Evolutionary conservation across 2,888 invertebrate species (phyloP).

Genomic region (Aelia acuminata): DNA sequence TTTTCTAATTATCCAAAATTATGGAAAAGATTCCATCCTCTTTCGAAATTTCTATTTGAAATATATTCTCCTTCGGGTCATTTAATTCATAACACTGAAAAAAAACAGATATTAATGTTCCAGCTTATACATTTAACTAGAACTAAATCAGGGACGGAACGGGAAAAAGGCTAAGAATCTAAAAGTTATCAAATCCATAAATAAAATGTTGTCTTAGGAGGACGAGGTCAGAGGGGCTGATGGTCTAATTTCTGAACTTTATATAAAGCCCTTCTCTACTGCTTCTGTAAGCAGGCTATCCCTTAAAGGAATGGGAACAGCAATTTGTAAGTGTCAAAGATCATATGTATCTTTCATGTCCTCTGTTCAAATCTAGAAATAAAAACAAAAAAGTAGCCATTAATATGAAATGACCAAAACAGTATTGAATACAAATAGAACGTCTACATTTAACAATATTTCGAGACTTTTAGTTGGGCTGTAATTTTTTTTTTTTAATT

Average conservation of each 20-base stretch:
- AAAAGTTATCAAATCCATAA: neutral
- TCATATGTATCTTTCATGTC: neutral
- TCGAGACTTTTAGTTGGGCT: too few relatives aligned
- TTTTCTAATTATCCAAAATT: too few relatives aligned
- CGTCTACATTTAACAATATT: too few relatives aligned
- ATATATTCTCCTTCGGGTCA: too few relatives aligned
- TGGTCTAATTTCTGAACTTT: constrained; percentile 2
- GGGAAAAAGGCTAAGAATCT: neutral
- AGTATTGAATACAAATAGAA: too few relatives aligned
- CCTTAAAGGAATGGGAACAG: neutral
- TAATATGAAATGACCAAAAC: neutral
- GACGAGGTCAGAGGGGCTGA: neutral
- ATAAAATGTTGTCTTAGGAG: neutral
- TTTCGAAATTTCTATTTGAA: too few relatives aligned
- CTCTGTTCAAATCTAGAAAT: neutral
- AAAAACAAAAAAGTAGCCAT: neutral
- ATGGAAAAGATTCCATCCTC: too few relatives aligned
- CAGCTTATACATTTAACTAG: neutral
- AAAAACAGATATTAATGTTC: neutral
- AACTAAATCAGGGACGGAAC: neutral
- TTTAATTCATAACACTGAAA: too few relatives aligned
- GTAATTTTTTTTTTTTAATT: too few relatives aligned
- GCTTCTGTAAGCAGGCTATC: neutral
- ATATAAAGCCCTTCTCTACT: neutral
- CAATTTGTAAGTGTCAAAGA: neutral